phyloP scores from a whole-genome alignment of 2,797 vertebrate genomes.

The Pogoniulus pusillus region DNA sequence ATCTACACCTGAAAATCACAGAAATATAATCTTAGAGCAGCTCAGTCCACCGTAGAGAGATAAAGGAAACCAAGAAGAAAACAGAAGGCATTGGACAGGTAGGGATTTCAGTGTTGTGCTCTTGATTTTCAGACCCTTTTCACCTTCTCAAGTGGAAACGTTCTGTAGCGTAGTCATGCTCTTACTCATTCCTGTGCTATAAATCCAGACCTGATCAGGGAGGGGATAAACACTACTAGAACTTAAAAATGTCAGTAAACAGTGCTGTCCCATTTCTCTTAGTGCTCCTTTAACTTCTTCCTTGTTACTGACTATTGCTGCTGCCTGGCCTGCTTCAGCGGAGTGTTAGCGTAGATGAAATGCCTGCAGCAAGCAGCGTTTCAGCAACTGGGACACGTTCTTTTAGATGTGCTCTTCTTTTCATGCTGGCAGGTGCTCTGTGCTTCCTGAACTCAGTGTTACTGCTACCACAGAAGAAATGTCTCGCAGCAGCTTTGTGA shows the following conservation, averaged over 20 bases:
- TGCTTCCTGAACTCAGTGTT: not conserved
- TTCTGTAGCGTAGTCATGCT: not conserved
- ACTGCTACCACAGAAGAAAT: not conserved
- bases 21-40: not conserved
- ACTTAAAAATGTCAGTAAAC: not conserved
- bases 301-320: not conserved
- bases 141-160: not conserved
- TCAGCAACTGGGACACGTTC: not conserved
- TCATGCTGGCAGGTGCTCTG: not conserved
- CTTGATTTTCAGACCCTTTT: conserved; percentile 10
- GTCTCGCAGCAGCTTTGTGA: not conserved
- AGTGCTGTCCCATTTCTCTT: not conserved
- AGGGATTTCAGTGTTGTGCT: not conserved
- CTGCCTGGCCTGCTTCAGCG: not conserved
- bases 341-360: not conserved
- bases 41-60: not conserved
- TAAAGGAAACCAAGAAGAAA: not conserved
- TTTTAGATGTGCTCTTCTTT: not conserved
- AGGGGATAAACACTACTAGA: not conserved
- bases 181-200: not conserved
- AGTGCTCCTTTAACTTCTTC: not conserved
- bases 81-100: not conserved
- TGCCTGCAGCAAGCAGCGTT: not conserved
- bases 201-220: not conserved
- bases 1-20: not conserved